Percentiles rank a stretch among this genome's conserved stretches.
phyloP scores from a whole-genome alignment of 2,888 invertebrate species.

The Parochlus steinenii region DNA sequence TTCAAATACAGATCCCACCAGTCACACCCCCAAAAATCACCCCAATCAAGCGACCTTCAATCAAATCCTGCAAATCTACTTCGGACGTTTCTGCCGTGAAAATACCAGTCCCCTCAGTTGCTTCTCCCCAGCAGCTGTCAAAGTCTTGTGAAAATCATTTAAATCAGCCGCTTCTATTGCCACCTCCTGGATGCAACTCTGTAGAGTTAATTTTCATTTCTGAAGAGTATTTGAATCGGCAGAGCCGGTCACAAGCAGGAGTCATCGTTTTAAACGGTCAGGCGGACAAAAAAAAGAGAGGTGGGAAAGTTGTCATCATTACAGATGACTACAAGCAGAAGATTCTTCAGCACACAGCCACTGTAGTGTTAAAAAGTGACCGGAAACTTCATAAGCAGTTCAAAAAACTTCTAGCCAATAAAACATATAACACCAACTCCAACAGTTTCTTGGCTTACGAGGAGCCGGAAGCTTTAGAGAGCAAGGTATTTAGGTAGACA shows the following conservation, averaged over 20 bases:
- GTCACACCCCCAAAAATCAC: not conserved
- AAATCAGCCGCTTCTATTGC: no score
- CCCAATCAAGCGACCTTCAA: not conserved
- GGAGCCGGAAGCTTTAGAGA: slow-evolving; percentile 1
- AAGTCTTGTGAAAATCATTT: no score
- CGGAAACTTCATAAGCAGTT: not conserved
- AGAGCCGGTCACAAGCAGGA: no score
- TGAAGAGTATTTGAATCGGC: slow-evolving; percentile 17
- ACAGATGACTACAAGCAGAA: slow-evolving; percentile 5
- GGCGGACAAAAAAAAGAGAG: no score
- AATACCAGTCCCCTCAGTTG: no score
- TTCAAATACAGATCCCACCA: not conserved
- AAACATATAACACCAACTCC: slow-evolving; percentile 5
- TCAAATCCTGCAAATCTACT: slow-evolving; percentile 3
- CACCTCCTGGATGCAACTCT: no score
- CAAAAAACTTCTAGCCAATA: not conserved
- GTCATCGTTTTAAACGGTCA: slow-evolving; percentile 15
- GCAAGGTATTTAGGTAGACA: no score
- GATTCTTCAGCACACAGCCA: slow-evolving; percentile 4
- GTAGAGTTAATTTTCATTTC: slow-evolving; percentile 18
- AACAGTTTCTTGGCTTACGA: slow-evolving; percentile 3
- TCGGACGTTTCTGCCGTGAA: no score
- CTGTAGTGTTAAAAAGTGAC: slow-evolving; percentile 1
- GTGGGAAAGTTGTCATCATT: slow-evolving; percentile 6
- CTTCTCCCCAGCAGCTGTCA: no score